Evolutionary conservation across 1,140 invertebrate genomes (phyloP).

Genomic region (Oryzaephilus surinamensis): DNA sequence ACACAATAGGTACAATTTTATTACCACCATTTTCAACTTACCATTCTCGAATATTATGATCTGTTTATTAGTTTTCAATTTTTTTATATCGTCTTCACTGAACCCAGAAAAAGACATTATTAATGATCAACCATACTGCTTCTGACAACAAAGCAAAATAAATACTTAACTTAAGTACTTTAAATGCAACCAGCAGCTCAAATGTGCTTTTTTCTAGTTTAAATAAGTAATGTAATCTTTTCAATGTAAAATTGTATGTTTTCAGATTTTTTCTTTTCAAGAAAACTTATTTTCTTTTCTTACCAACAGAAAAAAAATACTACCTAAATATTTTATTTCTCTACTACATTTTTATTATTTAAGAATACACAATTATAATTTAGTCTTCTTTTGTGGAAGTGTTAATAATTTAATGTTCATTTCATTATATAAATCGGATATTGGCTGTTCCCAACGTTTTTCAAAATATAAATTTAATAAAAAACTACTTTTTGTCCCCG

Average conservation of each 20-base stretch:
- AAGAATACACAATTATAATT: background rate
- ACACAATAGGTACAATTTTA: no score
- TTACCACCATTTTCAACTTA: no score
- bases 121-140: no score
- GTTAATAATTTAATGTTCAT: conserved; percentile 49
- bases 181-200: no score
- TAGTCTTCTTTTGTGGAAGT: conserved; percentile 4
- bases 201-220: no score
- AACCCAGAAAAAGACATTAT: conserved; percentile 35
- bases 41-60: background rate
- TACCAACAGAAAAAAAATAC: no score
- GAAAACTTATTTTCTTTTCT: no score
- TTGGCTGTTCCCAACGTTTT: conserved; percentile 82
- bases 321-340: no score
- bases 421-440: conserved; percentile 70
- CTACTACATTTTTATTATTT: conserved; percentile 3
- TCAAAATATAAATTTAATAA: conserved; percentile 85
- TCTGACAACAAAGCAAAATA: conserved; percentile 7
- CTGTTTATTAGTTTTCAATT: conserved; percentile 19
- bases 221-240: no score
- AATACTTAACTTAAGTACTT: no score
- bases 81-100: conserved; percentile 38
- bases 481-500: conserved; percentile 64
- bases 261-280: no score
- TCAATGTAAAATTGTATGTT: no score